Base-by-base conservation (phyloP, 2,888 invertebrate species). In the Cheilosia grossa region DNA sequence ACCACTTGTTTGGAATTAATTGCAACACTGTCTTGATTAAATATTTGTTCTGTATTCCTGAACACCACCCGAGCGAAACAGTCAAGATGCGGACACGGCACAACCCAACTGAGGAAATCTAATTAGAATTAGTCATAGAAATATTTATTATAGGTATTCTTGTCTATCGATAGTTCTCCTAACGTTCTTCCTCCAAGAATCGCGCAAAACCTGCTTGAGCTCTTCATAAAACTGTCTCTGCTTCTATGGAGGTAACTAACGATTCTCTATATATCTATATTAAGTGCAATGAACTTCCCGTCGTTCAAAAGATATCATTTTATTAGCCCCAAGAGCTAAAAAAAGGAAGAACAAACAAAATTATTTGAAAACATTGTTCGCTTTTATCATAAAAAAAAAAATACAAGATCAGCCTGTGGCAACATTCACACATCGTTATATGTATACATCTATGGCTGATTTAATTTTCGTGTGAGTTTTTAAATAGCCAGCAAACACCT, bases 201-300 rank as follows among this genome's bases (percentile, higher is more conserved):
- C 33, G 30, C 58, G 69, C 58, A 75, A 77, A 72, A 85, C 85
- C 80, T 72, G 85, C 70, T 85, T 70, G 19, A 2, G 69, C 24
- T 47, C 24, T 74, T 74, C 56, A 61, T 47, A 49, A 37, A 49
- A 49, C 66, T 51, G 33, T 56, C 44, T 5, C 44, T 5, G 24
- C 64, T 51, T 63, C 33, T 53, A 44, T 24, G 4, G 13, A 4
- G 37, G 37, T 40, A 51, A 49, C 63, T 80, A 72, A 77, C 70
- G 61, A 72, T 75, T 81, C 61, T 67, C 30, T 30, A 9, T 30
- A 30, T 30, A 9, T 0, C 30, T 30, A 30, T 30, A 58, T 19
- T 44, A 54, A 61, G 85, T 81, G 66, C 85, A 67, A 72, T 85
- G 85, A 85, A 85, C 85, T 67, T 72, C 33, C 37, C 33, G 37